Evolutionary conservation across 30 jellyfish, hydroid and myxozoan genomes (phyloP).

Genomic region (Nemopilema nomurai): DNA sequence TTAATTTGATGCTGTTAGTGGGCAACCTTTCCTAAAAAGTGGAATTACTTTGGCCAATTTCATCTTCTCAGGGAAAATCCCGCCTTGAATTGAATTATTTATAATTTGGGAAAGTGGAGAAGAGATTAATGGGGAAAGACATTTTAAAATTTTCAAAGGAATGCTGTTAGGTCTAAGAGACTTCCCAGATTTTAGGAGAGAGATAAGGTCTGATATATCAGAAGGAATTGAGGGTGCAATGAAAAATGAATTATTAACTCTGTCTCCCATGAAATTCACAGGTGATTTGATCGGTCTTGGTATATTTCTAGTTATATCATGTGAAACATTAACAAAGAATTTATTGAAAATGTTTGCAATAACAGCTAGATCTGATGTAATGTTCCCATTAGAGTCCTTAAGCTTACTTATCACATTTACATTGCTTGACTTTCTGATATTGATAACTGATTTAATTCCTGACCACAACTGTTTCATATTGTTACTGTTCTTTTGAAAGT

Average conservation of each 20-base stretch:
- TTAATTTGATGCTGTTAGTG: constrained; percentile 52
- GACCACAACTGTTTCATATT: constrained; percentile 73
- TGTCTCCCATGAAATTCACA: constrained; percentile 37
- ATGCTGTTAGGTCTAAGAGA: constrained; percentile 76
- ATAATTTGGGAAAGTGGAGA: constrained; percentile 65
- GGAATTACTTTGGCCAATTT: constrained; percentile 71
- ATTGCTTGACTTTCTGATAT: constrained; percentile 46
- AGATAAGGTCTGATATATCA: constrained; percentile 61
- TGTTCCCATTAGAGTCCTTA: constrained; percentile 44
- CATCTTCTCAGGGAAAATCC: constrained; percentile 59
- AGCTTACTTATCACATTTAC: constrained; percentile 58
- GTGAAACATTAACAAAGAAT: constrained; percentile 53
- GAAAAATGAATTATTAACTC: constrained; percentile 51
- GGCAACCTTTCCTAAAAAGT: constrained; percentile 61
- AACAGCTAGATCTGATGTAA: constrained; percentile 52
- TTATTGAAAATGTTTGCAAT: constrained; percentile 71
- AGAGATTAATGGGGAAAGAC: constrained; percentile 40
- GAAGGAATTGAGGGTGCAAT: constrained; percentile 56
- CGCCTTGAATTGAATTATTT: constrained; percentile 64
- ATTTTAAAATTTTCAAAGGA: constrained; percentile 52
- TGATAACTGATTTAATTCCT: constrained; percentile 64
- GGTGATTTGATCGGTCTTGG: constrained; percentile 41
- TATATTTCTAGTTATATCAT: constrained; percentile 52
- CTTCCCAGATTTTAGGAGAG: constrained; percentile 63
- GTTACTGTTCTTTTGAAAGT: constrained; percentile 61